Evolutionary conservation across 2,113 vertebrate genomes (phyloP), one percentile per base, ranked within the genome.

Genomic region (Hippocampus barbouri): DNA sequence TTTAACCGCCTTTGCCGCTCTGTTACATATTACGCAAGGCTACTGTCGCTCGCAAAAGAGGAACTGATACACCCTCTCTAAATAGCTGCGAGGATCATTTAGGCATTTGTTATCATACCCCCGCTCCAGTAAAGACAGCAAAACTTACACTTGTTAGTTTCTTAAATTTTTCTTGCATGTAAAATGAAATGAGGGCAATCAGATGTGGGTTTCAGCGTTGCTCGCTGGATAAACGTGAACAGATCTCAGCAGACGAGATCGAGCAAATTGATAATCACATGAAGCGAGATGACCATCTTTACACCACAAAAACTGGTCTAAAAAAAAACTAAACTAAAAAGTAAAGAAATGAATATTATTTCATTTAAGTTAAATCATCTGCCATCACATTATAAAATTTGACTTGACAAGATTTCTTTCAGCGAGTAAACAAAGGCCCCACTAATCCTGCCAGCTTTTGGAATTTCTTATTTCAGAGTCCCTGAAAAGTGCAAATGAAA

Each of bases 1-100:
- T 85, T 81, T 73, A 74, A 80, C 69, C 80, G 78, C 68, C 80
- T 76, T 79, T 84, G 84, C 70, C 73, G 74, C 63, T 79, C 70
- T 75, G 25, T 79, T 79, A 65, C 78, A 86, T 71, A 78, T 75
- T 66, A 81, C 71, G 73, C 74, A 85, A 83, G 54, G 77, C 77
- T 79, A 85, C 70, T 62, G 75, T 56, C 23, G 47, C 30, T 73
- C 71, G 73, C 70, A 40, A 59, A 27, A 45, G 60, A 62, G 72
- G 71, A 80, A 71, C 41, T 66, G 15, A 40, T 25, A n/a, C 66
- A 34, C 69, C 68, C 41, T 69, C 67, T 76, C 56, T 12, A 73
- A 75, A 65, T 79, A 76, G 74, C 72, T 61, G 43, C 15, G 10
- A 45, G 68, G 15, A 61, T 77, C 16, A 81, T 81, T 76, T 12